Percentiles rank a stretch among this genome's conserved stretches.
Conservation (phyloP, 92 coral and sea anemone species). For the Siderastrea siderea region DNA sequence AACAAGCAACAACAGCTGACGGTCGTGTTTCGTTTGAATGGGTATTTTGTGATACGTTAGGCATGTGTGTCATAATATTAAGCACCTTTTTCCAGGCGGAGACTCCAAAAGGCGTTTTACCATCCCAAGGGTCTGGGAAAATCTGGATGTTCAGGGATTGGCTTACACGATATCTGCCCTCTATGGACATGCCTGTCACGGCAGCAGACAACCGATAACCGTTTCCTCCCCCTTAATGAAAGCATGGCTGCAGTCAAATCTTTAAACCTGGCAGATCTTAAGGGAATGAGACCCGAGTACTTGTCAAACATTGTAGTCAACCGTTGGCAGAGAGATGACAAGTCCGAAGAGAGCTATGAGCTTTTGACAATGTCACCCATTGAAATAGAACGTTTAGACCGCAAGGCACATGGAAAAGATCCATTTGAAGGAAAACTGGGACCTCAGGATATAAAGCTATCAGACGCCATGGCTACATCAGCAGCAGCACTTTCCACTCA, state of each 20-base stretch:
- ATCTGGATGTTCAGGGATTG: conserved; percentile 57
- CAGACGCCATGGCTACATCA: conserved; percentile 89
- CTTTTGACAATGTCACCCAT: conserved; percentile 75
- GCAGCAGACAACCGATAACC: neutral
- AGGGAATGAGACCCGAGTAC: conserved; percentile 76
- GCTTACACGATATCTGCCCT: conserved; percentile 61
- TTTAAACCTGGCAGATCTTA: conserved; percentile 68
- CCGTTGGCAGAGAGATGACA: conserved; percentile 61
- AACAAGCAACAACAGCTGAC: no score
- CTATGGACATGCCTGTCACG: conserved; percentile 10
- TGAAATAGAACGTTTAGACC: conserved; percentile 73
- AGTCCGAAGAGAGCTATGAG: conserved; percentile 31
- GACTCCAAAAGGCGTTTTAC: conserved; percentile 67
- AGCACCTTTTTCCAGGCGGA: no score
- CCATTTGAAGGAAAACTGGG: no score
- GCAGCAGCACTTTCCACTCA: conserved; percentile 70
- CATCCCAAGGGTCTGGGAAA: conserved; percentile 63
- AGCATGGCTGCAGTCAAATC: no score
- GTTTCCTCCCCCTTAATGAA: no score
- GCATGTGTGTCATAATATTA: conserved; percentile 5
- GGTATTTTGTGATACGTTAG: neutral
- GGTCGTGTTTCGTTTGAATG: neutral
- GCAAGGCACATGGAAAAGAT: conserved; percentile 5
- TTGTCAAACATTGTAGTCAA: conserved; percentile 83
- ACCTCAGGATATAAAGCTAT: neutral